Evolutionary conservation across 2,888 invertebrate genomes (phyloP), one percentile per base, ranked within the genome.

Genomic region (Anaspis maculata): DNA sequence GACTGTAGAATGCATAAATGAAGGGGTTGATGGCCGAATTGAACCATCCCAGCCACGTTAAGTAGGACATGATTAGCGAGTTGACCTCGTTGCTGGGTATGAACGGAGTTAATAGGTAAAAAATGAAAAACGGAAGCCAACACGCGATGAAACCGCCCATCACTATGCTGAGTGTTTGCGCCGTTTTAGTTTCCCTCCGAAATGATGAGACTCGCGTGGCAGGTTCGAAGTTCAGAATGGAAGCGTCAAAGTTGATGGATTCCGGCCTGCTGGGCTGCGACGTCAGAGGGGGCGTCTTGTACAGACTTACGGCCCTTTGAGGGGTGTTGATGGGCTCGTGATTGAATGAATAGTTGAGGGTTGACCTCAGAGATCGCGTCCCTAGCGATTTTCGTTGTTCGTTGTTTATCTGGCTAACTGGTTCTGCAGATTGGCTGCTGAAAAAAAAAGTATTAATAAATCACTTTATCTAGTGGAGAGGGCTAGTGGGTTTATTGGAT

Each of bases 11-110:
- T 12, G 89, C 88, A 56, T 89, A 90, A 52, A 90, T 90, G 32
- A 89, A 88, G 0, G 89, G 89, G 66, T 90, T 90, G 43, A 90
- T 86, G 3, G 87, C 87, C 1, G 87, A 87, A 59, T 89, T 90
- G 51, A 87, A 81, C 87, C 89, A 90, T 1, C 88, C 90, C 23
- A 90, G 67, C 89, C 89, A 90, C 1, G 87, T 88, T 31, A 89
- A 66, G 32, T 82, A 77, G 27, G 78, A 78, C 76, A 84, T 80
- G 30, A 87, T 61, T 3, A 76, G 70, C 16, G 44, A 39, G 30
- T 56, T 61, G 11, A 56, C 52, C 2, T 78, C 74, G 46, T 77
- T 74, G 30, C 69, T 67, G 0, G 77, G 75, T 32, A 87, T 72
- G 53, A 89, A 88, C 3, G 89, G 88, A 2, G 81, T 83, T 1